A percentile compares a stretch with the other conserved stretches of the same genome.
These are phyloP conservation scores for Meghimatium bilineatum DNA, from an alignment of 2,888 invertebrate species.

Conservation along the genomic window DNA sequence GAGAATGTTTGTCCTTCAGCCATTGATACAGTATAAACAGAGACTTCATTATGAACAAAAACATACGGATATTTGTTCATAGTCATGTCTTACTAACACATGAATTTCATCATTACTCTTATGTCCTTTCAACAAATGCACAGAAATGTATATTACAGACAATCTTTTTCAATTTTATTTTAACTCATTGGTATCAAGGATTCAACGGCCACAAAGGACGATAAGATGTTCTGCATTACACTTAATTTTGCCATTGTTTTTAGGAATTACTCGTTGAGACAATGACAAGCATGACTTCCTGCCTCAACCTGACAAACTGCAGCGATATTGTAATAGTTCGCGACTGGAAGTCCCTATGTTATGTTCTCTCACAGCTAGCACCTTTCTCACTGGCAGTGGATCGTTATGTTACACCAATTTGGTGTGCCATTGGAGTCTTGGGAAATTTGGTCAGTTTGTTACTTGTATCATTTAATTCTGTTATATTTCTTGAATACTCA, in stretches of 20 bases:
- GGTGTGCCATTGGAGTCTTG: slow-evolving; percentile 71
- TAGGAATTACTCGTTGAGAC: background rate
- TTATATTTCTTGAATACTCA: background rate
- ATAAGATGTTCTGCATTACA: background rate
- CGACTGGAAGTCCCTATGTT: slow-evolving; percentile 52
- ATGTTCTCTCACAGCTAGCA: slow-evolving; percentile 56
- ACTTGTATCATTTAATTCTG: background rate
- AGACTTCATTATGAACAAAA: too few relatives aligned
- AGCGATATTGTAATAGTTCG: slow-evolving; percentile 44
- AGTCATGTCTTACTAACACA: too few relatives aligned
- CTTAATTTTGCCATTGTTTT: background rate
- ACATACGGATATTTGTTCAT: too few relatives aligned
- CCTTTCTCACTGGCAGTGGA: slow-evolving; percentile 65
- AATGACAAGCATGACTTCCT: background rate
- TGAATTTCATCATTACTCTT: too few relatives aligned
- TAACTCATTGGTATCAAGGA: background rate
- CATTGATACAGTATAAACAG: too few relatives aligned
- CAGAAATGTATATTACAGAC: background rate
- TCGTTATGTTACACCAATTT: slow-evolving; percentile 69
- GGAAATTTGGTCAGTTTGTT: slow-evolving; percentile 64
- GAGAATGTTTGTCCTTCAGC: too few relatives aligned
- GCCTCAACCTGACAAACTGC: slow-evolving; percentile 28
- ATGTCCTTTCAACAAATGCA: too few relatives aligned
- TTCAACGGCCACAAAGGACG: background rate
- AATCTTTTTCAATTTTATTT: background rate